Evolutionary conservation across 2,888 invertebrate species (phyloP).

Genomic region (Mesodorylaimus sp.): DNA sequence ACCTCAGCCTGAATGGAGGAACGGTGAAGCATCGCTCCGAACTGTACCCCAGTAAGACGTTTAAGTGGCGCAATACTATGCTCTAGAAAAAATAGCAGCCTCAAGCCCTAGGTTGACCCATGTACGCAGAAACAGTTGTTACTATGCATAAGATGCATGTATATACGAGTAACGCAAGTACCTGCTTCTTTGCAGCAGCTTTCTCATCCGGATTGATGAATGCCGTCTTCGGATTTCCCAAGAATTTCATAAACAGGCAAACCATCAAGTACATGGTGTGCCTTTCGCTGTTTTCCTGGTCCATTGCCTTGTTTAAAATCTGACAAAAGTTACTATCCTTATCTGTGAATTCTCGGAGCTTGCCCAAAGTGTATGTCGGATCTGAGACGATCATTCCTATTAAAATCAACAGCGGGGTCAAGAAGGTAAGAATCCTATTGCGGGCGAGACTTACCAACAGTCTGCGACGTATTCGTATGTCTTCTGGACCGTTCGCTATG

Average conservation of each 20-base stretch:
- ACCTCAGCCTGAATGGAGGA: conserved; percentile 67
- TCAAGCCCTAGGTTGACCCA: too few relatives aligned
- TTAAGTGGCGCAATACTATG: conserved; percentile 72
- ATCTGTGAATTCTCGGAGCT: conserved; percentile 64
- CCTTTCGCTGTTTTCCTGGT: conserved; percentile 77
- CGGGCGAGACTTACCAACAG: too few relatives aligned
- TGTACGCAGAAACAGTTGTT: too few relatives aligned
- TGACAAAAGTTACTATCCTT: conserved; percentile 59
- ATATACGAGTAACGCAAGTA: too few relatives aligned
- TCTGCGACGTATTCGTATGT: too few relatives aligned
- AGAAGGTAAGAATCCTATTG: too few relatives aligned
- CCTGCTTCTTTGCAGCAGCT: conserved; percentile 46
- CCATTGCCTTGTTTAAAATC: conserved; percentile 66
- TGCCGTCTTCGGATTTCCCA: conserved; percentile 11
- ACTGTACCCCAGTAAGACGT: conserved; percentile 76
- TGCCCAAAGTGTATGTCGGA: conserved; percentile 35
- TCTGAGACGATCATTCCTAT: too few relatives aligned
- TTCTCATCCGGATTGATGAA: conserved; percentile 54
- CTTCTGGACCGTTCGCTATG: too few relatives aligned
- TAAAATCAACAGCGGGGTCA: too few relatives aligned
- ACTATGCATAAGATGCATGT: too few relatives aligned
- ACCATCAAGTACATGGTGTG: conserved; percentile 85
- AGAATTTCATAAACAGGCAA: conserved; percentile 64
- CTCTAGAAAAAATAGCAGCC: conserved; percentile 45
- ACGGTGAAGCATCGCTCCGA: conserved; percentile 76